A percentile compares a stretch with the other conserved stretches of the same genome.
Evolutionary conservation across 2,888 invertebrate genomes (phyloP).

Genomic region (Tinea pellionella): DNA sequence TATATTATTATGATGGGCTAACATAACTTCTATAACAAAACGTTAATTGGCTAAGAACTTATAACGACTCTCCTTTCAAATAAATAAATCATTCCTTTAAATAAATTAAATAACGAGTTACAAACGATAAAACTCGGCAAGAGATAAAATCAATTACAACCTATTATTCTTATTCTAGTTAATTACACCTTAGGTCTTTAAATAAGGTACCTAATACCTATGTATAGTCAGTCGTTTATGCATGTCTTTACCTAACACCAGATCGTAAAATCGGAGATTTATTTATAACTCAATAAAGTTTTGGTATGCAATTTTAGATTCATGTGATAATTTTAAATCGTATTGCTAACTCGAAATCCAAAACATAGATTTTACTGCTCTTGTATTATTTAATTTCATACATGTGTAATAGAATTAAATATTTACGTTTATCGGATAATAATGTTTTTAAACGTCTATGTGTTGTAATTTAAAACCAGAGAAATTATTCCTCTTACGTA

Average conservation of each 20-base stretch:
- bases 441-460: too few relatives aligned
- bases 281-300: constrained; percentile 9
- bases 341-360: background rate
- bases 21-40: background rate
- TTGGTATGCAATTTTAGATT: constrained; percentile 10
- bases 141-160: background rate
- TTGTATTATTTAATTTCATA: background rate
- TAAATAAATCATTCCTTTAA: background rate
- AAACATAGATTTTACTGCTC: constrained; percentile 2
- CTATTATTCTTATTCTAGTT: constrained; percentile 1
- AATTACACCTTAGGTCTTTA: constrained; percentile 3
- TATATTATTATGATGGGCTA: background rate
- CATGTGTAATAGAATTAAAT: background rate
- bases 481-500: too few relatives aligned
- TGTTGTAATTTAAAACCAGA: too few relatives aligned
- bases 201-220: constrained; percentile 5
- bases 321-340: constrained; percentile 9
- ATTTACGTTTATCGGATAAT: too few relatives aligned
- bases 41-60: background rate
- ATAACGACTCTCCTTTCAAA: background rate
- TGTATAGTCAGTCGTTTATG: constrained; percentile 5
- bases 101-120: background rate
- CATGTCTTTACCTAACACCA: background rate
- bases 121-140: background rate
- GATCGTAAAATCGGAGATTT: constrained; percentile 2